These are phyloP conservation scores for Archaeoteleia sp. DNA, from an alignment of 2,888 invertebrate species.

Conservation along the genomic window DNA sequence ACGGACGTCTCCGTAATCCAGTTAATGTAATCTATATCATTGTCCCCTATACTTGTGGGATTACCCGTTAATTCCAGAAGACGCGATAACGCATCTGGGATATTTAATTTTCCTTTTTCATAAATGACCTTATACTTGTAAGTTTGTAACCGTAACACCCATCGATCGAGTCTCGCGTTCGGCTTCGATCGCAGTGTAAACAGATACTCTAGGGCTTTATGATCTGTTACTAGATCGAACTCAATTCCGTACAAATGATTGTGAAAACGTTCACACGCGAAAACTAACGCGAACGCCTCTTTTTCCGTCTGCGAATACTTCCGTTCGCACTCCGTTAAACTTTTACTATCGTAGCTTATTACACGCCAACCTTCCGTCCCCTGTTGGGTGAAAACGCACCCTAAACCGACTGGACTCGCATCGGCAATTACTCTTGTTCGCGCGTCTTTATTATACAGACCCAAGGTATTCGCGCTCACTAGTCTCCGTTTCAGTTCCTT, in stretches of 20 bases:
- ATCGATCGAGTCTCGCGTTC: constrained; percentile 51
- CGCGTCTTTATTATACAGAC: constrained; percentile 60
- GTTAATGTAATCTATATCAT: constrained; percentile 19
- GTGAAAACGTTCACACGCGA: constrained; percentile 60
- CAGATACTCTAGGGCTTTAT: constrained; percentile 63
- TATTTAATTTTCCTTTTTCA: constrained; percentile 53
- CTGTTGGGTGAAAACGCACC: constrained; percentile 62
- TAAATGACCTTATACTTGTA: constrained; percentile 61
- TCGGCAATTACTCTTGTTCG: constrained; percentile 65
- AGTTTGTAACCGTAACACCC: constrained; percentile 63
- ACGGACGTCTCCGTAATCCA: constrained; percentile 11
- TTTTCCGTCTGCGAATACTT: constrained; percentile 57
- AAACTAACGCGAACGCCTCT: constrained; percentile 54
- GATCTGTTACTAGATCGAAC: constrained; percentile 62
- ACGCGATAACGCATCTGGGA: constrained; percentile 59
- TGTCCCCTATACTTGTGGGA: not conserved
- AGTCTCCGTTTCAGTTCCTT: constrained; percentile 28
- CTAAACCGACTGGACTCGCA: constrained; percentile 65
- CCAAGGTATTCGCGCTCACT: constrained; percentile 50
- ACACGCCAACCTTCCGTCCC: constrained; percentile 57
- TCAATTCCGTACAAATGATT: constrained; percentile 68
- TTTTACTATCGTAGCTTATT: constrained; percentile 70
- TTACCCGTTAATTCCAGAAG: not conserved
- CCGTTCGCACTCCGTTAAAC: constrained; percentile 63
- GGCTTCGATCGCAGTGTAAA: constrained; percentile 52